Evolutionary conservation across 2,888 invertebrate species (phyloP).

Genomic region (Drosophila paranaensis): DNA sequence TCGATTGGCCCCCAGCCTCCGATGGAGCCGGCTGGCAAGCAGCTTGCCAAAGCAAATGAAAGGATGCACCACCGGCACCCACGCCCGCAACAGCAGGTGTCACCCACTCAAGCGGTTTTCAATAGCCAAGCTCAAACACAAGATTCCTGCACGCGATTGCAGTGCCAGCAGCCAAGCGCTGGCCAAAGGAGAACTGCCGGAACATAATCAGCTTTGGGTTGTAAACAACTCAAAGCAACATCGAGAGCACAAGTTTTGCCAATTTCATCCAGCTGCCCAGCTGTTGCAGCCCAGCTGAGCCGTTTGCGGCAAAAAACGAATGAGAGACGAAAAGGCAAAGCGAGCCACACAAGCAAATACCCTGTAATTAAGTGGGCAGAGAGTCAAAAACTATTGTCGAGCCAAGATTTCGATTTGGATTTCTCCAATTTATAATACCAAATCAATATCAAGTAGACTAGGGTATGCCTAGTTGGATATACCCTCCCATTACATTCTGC

Average conservation of each 20-base stretch:
- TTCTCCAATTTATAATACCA: no score
- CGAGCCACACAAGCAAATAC: background rate
- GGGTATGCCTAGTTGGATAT: background rate
- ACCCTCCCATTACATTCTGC: background rate
- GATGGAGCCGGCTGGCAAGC: background rate
- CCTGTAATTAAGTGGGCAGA: background rate
- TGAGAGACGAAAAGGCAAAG: background rate
- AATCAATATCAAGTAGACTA: no score
- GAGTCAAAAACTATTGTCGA: no score
- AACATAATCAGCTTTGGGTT: constrained; percentile 52
- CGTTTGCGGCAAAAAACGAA: background rate
- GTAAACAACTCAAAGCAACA: constrained; percentile 43
- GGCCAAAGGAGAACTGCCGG: background rate
- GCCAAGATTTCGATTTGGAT: no score
- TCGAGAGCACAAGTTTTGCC: constrained; percentile 40
- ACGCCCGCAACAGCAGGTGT: constrained; percentile 1
- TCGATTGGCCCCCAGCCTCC: constrained; percentile 12
- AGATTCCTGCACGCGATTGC: constrained; percentile 9
- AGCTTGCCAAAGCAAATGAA: constrained; percentile 1
- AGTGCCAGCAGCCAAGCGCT: background rate
- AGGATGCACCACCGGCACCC: background rate
- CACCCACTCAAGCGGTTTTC: constrained; percentile 7
- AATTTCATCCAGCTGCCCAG: constrained; percentile 34
- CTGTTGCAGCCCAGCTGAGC: constrained; percentile 22
- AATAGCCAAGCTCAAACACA: constrained; percentile 13